Percentiles rank a stretch among this genome's conserved stretches.
Conservation (phyloP, 2,888 invertebrate species). For the Deroplatys truncata region DNA sequence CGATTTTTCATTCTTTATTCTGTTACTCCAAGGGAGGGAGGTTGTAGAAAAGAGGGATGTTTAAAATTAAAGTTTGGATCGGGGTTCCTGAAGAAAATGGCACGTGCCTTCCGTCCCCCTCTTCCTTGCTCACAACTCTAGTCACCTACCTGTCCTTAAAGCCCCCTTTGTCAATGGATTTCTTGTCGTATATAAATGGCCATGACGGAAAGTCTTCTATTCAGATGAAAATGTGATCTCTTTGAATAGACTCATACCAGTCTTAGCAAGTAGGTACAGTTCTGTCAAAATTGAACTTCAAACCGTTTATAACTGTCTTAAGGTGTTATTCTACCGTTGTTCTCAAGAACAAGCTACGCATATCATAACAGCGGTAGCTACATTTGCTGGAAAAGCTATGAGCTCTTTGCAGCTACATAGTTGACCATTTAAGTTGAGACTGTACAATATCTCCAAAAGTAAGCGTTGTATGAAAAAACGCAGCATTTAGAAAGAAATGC, state of each 20-base stretch:
- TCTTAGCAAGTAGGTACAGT: neutral
- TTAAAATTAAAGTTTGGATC: neutral
- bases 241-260: neutral
- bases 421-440: no score
- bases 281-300: neutral
- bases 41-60: neutral
- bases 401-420: no score
- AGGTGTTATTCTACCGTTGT: no score
- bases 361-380: neutral
- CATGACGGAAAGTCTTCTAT: neutral
- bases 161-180: neutral
- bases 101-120: neutral
- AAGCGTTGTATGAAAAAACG: no score
- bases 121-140: neutral
- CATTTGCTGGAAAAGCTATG: no score
- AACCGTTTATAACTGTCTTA: neutral
- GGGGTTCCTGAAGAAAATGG: neutral
- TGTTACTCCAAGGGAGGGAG: neutral
- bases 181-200: neutral
- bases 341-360: neutral
- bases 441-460: no score
- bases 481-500: no score
- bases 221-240: constrained; percentile 12
- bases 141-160: neutral
- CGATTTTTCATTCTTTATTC: neutral